Evolutionary conservation across 2,113 vertebrate genomes (phyloP).

Genomic region (Verasper variegatus): DNA sequence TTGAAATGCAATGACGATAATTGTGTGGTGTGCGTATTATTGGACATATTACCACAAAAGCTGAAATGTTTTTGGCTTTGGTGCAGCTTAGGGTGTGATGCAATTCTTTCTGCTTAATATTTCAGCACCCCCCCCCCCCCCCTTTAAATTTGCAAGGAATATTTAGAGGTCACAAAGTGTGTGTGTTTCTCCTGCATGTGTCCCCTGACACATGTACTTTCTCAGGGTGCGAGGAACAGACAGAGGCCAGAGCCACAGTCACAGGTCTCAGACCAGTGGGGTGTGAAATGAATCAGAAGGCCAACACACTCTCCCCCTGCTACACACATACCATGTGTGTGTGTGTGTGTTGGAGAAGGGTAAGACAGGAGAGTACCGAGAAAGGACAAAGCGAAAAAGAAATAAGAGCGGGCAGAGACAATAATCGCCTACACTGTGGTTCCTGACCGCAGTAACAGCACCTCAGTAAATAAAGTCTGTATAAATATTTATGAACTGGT

Average conservation of each 20-base stretch:
- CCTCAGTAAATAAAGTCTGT: conserved; percentile 28
- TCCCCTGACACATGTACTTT: conserved; percentile 76
- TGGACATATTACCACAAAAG: background rate
- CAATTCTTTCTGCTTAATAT: conserved; percentile 62
- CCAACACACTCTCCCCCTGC: conserved; percentile 52
- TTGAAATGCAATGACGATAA: conserved; percentile 5
- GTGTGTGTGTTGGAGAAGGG: background rate
- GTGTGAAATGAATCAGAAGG: conserved; percentile 79
- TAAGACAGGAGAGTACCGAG: conserved; percentile 6
- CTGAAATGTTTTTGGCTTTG: conserved; percentile 34
- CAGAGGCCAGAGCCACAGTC: conserved; percentile 75
- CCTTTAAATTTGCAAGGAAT: background rate
- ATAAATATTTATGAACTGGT: conserved; percentile 54
- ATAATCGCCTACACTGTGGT: conserved; percentile 24
- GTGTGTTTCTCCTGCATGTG: conserved; percentile 54
- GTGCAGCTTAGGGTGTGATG: conserved; percentile 30
- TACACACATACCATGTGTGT: conserved; percentile 23
- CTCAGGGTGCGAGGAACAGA: conserved; percentile 68
- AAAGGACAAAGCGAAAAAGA: conserved; percentile 32
- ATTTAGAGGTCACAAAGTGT: conserved; percentile 59
- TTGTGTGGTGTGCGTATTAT: conserved; percentile 9
- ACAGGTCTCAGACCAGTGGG: conserved; percentile 81
- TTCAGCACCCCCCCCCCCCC: conserved; percentile 40
- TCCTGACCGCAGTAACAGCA: conserved; percentile 15
- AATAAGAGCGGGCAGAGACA: conserved; percentile 7